Conservation (phyloP, 2,888 invertebrate species). For the Gerris lacustris region DNA sequence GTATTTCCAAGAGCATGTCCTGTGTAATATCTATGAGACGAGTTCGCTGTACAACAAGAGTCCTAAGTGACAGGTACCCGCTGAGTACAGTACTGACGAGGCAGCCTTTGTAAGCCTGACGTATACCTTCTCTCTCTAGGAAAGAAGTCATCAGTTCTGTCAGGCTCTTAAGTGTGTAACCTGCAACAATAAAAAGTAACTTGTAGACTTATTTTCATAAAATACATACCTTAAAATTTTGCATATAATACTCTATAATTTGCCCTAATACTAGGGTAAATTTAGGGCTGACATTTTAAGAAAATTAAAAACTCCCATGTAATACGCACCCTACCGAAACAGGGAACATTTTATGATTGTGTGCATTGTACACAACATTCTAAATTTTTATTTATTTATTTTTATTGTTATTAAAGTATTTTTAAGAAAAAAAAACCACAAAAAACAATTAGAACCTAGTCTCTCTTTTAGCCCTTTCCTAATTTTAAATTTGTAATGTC, state of each 20-base stretch:
- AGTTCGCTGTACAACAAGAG: slow-evolving; percentile 87
- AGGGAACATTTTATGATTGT: too few species aligned
- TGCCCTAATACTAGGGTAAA: too few species aligned
- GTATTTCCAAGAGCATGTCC: slow-evolving; percentile 77
- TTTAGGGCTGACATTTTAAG: too few species aligned
- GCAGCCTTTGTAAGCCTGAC: slow-evolving; percentile 78
- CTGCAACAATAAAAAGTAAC: slow-evolving; percentile 35
- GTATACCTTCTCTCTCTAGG: slow-evolving; percentile 73
- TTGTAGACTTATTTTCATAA: slow-evolving; percentile 7
- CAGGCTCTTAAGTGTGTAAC: slow-evolving; percentile 79
- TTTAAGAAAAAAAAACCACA: too few species aligned
- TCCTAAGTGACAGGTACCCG: slow-evolving; percentile 80
- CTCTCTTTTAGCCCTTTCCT: too few species aligned
- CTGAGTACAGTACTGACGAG: slow-evolving; percentile 82
- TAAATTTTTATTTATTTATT: too few species aligned
- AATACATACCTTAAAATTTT: background rate
- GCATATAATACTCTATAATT: background rate
- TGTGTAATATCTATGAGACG: slow-evolving; percentile 92
- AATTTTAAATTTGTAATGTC: too few species aligned
- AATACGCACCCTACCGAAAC: too few species aligned
- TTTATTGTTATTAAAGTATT: too few species aligned
- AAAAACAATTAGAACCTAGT: too few species aligned
- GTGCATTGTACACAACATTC: too few species aligned
- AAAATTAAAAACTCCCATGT: too few species aligned
- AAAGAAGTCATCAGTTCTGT: slow-evolving; percentile 80